These are phyloP conservation scores for Acomys russatus DNA, from an alignment of 2,797 vertebrate species.

Conservation along the genomic window DNA sequence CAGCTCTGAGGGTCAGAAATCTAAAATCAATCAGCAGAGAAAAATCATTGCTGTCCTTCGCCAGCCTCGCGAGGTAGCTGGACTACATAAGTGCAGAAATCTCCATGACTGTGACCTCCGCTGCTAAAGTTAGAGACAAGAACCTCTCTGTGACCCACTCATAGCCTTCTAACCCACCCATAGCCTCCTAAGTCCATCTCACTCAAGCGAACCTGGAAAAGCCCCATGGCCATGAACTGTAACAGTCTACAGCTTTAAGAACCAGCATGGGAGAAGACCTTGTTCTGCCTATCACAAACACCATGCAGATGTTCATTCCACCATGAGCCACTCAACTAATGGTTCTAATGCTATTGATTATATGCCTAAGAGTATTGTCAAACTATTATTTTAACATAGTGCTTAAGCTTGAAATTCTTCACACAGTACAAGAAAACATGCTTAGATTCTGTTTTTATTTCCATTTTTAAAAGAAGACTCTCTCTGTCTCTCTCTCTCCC, in stretches of 20 bases:
- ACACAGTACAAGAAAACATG: conserved; percentile 4
- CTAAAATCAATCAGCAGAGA: background rate
- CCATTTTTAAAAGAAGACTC: conserved; percentile 44
- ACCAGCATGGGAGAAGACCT: background rate
- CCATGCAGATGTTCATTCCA: background rate
- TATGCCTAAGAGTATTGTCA: background rate
- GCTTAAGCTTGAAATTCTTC: background rate
- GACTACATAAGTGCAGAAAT: background rate
- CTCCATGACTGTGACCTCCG: background rate
- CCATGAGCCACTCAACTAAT: background rate
- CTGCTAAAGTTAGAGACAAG: background rate
- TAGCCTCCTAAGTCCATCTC: background rate
- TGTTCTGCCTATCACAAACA: background rate
- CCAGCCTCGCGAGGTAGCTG: background rate
- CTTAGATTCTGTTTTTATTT: conserved; percentile 22
- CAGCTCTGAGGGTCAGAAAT: background rate
- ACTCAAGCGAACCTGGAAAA: background rate
- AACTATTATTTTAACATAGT: background rate
- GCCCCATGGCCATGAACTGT: background rate
- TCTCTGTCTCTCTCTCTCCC: background rate
- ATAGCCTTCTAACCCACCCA: background rate
- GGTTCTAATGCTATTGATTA: background rate
- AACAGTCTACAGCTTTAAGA: background rate
- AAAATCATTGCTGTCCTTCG: background rate
- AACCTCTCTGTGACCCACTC: background rate